Evolutionary conservation across 2,797 vertebrate species (phyloP).

Genomic region (Epinephelus awoara): DNA sequence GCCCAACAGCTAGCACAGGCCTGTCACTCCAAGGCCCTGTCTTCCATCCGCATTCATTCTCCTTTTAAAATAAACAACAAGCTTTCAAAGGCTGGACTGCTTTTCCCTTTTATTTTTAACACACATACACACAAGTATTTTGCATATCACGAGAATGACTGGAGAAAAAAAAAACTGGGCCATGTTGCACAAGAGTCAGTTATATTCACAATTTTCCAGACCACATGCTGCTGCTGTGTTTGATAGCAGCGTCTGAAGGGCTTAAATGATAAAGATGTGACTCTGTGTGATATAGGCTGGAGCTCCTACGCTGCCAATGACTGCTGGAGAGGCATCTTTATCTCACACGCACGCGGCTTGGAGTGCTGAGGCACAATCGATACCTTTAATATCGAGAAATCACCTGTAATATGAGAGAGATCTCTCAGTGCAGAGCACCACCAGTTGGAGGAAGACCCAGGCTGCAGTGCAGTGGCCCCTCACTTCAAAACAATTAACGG

Average conservation of each 20-base stretch:
- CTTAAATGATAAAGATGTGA: slow-evolving; percentile 58
- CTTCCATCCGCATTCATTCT: slow-evolving; percentile 47
- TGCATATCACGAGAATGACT: slow-evolving; percentile 49
- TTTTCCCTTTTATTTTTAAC: not conserved
- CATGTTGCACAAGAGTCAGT: slow-evolving; percentile 58
- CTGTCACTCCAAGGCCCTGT: slow-evolving; percentile 59
- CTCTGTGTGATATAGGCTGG: slow-evolving; percentile 45
- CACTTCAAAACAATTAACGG: slow-evolving; percentile 71
- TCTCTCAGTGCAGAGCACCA: slow-evolving; percentile 11
- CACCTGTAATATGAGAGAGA: not conserved
- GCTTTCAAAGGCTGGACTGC: slow-evolving; percentile 17
- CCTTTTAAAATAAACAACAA: slow-evolving; percentile 38
- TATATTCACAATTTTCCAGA: slow-evolving; percentile 45
- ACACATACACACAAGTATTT: slow-evolving; percentile 43
- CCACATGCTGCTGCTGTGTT: slow-evolving; percentile 61
- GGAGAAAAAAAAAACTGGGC: slow-evolving; percentile 41
- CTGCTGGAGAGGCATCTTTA: slow-evolving; percentile 31
- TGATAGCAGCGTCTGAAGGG: slow-evolving; percentile 30
- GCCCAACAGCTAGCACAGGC: slow-evolving; percentile 67
- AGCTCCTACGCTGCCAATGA: slow-evolving; percentile 23
- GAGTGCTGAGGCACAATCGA: slow-evolving; percentile 25
- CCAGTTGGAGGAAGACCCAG: slow-evolving; percentile 26
- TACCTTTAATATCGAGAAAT: slow-evolving; percentile 16
- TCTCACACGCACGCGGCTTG: slow-evolving; percentile 10
- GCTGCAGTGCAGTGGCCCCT: slow-evolving; percentile 45